Conservation (phyloP, 2,888 invertebrate genomes). For the Limnephilus auricula region DNA sequence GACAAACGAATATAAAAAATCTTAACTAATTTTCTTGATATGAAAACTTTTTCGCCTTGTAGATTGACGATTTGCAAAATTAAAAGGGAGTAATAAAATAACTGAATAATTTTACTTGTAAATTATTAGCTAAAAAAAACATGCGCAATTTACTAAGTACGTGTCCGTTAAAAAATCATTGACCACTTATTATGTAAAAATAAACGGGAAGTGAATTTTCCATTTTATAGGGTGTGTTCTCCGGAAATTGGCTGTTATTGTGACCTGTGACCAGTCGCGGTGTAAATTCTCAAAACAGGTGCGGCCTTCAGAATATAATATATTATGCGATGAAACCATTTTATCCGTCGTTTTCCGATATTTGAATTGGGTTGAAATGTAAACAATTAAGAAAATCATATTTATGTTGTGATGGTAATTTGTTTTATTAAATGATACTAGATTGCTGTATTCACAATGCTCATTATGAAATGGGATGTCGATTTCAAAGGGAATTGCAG, state of each 20-base stretch:
- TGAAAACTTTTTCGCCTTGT: too few species aligned
- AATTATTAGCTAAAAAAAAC: background rate
- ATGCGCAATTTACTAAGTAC: background rate
- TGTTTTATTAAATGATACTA: background rate
- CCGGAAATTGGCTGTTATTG: constrained; percentile 2
- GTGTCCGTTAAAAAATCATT: background rate
- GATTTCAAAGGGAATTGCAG: background rate
- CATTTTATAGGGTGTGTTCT: background rate
- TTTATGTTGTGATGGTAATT: background rate
- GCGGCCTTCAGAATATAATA: background rate
- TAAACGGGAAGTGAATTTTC: background rate
- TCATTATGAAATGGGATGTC: background rate
- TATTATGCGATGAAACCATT: background rate
- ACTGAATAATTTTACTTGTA: background rate
- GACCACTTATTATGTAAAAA: background rate
- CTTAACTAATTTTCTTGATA: too few species aligned
- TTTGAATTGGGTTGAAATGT: background rate
- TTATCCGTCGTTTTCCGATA: background rate
- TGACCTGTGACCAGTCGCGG: background rate
- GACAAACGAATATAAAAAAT: too few species aligned
- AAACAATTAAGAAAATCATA: background rate
- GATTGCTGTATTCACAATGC: background rate
- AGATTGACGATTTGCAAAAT: too few species aligned
- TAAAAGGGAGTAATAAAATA: background rate
- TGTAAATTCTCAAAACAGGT: background rate